Evolutionary conservation across 2,113 vertebrate genomes (phyloP).

Genomic region (Eulemur rufifrons): DNA sequence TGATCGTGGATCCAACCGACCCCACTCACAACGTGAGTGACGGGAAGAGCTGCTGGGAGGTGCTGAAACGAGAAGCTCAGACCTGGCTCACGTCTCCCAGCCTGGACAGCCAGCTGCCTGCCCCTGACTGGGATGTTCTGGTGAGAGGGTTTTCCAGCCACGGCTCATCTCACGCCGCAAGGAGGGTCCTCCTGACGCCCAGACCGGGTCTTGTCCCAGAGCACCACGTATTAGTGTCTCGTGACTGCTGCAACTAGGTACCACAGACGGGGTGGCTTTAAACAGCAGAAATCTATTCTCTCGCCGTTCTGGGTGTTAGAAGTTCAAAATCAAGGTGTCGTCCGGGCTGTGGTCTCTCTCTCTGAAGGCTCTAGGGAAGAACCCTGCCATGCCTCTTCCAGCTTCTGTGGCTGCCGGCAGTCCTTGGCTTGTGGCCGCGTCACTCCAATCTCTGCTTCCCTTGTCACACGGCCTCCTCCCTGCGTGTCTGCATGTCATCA

Average conservation of each 20-base stretch:
- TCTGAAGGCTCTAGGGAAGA: not conserved
- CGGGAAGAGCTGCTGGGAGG: accelerated
- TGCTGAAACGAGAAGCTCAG: not conserved
- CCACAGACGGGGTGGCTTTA: accelerated
- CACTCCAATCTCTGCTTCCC: accelerated
- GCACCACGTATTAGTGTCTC: accelerated
- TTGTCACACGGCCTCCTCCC: accelerated
- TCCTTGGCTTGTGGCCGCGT: not conserved
- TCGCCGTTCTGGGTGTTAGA: not conserved
- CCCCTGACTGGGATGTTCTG: slow-evolving; percentile 44
- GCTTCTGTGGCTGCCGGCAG: accelerated
- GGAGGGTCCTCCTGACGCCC: accelerated
- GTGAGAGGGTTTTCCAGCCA: not conserved
- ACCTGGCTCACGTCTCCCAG: not conserved
- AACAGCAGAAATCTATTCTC: not conserved
- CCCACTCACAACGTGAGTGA: not conserved
- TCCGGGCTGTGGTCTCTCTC: not conserved
- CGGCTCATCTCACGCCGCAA: accelerated
- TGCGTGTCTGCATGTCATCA: accelerated
- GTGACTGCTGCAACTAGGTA: not conserved
- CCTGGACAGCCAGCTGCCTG: accelerated
- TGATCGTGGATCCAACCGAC: slow-evolving; percentile 65
- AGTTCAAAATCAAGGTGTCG: not conserved
- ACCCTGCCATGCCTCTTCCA: not conserved
- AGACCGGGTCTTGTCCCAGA: accelerated